phyloP scores from a whole-genome alignment of 2,113 vertebrate genomes.

The Atherinomorus stipes region DNA sequence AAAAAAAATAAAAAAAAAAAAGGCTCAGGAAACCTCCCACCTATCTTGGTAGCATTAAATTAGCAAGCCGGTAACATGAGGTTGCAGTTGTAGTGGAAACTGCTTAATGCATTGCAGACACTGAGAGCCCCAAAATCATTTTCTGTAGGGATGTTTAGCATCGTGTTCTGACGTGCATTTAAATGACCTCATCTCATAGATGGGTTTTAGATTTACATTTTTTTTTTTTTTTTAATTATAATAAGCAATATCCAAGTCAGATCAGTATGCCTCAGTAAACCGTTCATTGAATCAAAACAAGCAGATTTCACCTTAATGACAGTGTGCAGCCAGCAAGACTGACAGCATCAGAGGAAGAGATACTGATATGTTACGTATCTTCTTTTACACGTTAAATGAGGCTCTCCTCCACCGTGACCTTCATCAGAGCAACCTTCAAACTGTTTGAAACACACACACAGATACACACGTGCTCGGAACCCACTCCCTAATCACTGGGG shows the following conservation, averaged over 20 bases:
- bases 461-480: conserved; percentile 19
- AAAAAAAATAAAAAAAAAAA: conserved; percentile 12
- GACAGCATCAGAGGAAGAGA: conserved; percentile 37
- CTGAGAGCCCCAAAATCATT: conserved; percentile 42
- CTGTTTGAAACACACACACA: conserved; percentile 30
- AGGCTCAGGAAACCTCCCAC: conserved; percentile 4
- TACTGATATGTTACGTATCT: conserved; percentile 34
- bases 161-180: conserved; percentile 61
- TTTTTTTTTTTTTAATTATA: conserved; percentile 49
- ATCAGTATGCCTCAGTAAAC: conserved; percentile 57
- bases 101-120: conserved; percentile 35
- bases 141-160: conserved; percentile 54
- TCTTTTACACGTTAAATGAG: conserved; percentile 56
- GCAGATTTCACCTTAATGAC: conserved; percentile 50
- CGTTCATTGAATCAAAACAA: conserved; percentile 69
- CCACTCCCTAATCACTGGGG: conserved; percentile 68
- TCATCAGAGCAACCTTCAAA: conserved; percentile 58
- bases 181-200: conserved; percentile 65
- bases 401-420: conserved; percentile 61
- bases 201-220: conserved; percentile 58
- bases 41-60: conserved; percentile 38
- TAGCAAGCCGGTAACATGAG: conserved; percentile 43
- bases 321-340: conserved; percentile 28
- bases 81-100: conserved; percentile 29
- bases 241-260: conserved; percentile 61